A percentile compares a stretch with the other conserved stretches of the same genome.
phyloP scores from a whole-genome alignment of 2,888 invertebrate genomes.

The Mactromeris polynyma region DNA sequence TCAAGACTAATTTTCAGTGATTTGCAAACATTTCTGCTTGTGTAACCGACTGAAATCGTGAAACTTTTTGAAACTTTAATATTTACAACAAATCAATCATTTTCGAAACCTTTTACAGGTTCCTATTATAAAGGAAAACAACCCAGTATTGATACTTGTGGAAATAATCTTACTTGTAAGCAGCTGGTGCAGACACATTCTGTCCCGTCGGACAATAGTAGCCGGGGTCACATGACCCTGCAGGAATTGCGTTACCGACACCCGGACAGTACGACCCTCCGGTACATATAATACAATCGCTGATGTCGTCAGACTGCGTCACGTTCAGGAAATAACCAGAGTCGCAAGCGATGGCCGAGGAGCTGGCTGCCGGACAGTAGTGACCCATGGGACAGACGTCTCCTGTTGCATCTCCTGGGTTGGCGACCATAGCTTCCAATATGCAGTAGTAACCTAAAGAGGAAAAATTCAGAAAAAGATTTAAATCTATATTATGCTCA shows the following conservation, averaged over 20 bases:
- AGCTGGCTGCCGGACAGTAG: slow-evolving; percentile 82
- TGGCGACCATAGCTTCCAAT: slow-evolving; percentile 72
- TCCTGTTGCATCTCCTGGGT: slow-evolving; percentile 82
- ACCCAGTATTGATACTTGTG: too few relatives aligned
- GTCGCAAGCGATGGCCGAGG: slow-evolving; percentile 74
- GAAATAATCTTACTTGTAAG: slow-evolving; percentile 74
- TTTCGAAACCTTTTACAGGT: too few relatives aligned
- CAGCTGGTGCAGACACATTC: slow-evolving; percentile 81
- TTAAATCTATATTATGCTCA: too few relatives aligned
- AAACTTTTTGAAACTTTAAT: too few relatives aligned
- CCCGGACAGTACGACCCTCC: slow-evolving; percentile 83
- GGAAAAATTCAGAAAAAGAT: too few relatives aligned
- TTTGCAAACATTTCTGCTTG: too few relatives aligned
- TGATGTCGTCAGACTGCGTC: slow-evolving; percentile 75
- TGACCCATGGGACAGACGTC: slow-evolving; percentile 83
- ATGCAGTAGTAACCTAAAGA: slow-evolving; percentile 82
- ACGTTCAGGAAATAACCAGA: slow-evolving; percentile 82
- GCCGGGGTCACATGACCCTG: slow-evolving; percentile 82
- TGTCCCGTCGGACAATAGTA: slow-evolving; percentile 85
- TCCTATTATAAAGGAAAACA: too few relatives aligned
- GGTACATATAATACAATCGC: slow-evolving; percentile 82
- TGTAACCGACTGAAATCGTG: too few relatives aligned
- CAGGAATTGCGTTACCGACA: slow-evolving; percentile 76
- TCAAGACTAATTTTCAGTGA: too few relatives aligned
- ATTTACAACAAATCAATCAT: too few relatives aligned